Evolutionary conservation across 2,113 vertebrate species (phyloP).

Genomic region (Todiramphus chloris): DNA sequence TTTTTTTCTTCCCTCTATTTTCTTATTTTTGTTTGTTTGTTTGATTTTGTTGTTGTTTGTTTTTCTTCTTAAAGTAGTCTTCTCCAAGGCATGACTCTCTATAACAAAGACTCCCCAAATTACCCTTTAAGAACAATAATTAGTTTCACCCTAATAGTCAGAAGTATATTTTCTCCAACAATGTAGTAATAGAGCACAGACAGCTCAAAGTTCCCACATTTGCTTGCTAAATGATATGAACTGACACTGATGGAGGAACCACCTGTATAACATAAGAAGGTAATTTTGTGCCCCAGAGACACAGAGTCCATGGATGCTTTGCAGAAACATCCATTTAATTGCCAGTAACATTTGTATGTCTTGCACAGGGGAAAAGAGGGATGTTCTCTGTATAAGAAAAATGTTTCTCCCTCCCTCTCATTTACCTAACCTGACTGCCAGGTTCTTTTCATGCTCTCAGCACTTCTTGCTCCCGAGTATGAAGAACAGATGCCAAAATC

Average conservation of each 20-base stretch:
- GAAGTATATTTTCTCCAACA: background rate
- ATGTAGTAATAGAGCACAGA: background rate
- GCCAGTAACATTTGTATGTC: background rate
- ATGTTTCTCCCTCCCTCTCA: background rate
- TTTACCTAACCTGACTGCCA: background rate
- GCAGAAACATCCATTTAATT: background rate
- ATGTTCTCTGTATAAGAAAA: slow-evolving; percentile 3
- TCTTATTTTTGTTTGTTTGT: too few relatives aligned
- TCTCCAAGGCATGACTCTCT: background rate
- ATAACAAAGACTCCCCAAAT: background rate
- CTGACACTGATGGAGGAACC: background rate
- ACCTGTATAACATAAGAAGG: background rate
- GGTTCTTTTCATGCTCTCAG: slow-evolving; percentile 28
- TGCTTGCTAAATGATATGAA: background rate
- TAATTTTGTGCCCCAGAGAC: background rate
- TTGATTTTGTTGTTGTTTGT: too few relatives aligned
- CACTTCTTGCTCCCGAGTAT: slow-evolving; percentile 7
- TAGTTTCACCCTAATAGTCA: background rate
- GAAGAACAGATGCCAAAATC: slow-evolving; percentile 37
- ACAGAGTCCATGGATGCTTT: background rate
- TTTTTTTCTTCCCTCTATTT: too few relatives aligned
- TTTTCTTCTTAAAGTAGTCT: background rate
- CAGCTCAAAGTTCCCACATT: background rate
- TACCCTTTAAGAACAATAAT: background rate
- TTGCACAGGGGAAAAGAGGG: background rate